A percentile compares a stretch with the other conserved stretches of the same genome.
Evolutionary conservation across 2,888 invertebrate genomes (phyloP).

Genomic region (Meta bourneti): DNA sequence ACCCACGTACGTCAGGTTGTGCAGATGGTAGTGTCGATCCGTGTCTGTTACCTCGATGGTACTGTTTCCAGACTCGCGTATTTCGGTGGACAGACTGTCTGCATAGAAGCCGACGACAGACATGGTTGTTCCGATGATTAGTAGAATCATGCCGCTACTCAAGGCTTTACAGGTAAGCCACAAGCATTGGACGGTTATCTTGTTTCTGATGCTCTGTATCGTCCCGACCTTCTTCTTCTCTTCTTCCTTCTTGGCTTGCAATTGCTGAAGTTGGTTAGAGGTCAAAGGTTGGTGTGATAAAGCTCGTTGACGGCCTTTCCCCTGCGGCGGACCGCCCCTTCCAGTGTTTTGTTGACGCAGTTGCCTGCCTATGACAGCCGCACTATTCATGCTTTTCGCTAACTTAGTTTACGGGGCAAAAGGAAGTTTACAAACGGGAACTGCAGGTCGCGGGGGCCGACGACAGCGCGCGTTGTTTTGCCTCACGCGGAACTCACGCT

Average conservation of each 20-base stretch:
- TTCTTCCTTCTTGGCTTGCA: slow-evolving; percentile 75
- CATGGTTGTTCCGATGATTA: slow-evolving; percentile 95
- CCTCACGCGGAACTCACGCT: no score
- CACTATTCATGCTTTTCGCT: slow-evolving; percentile 77
- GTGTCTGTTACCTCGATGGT: slow-evolving; percentile 79
- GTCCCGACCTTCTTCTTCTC: slow-evolving; percentile 76
- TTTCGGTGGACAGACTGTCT: slow-evolving; percentile 79
- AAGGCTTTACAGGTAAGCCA: slow-evolving; percentile 97
- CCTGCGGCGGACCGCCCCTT: slow-evolving; percentile 76
- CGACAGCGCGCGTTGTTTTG: no score
- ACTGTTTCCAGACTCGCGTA: slow-evolving; percentile 77
- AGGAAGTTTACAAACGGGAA: not conserved
- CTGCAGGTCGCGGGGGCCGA: not conserved
- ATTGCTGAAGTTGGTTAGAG: slow-evolving; percentile 71
- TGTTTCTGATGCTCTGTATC: slow-evolving; percentile 80
- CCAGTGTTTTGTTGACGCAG: slow-evolving; percentile 78
- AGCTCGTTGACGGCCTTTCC: slow-evolving; percentile 77
- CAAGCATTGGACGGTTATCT: slow-evolving; percentile 92
- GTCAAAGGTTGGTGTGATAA: slow-evolving; percentile 77
- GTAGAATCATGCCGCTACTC: slow-evolving; percentile 91
- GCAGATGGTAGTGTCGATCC: slow-evolving; percentile 84
- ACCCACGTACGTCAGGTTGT: slow-evolving; percentile 96
- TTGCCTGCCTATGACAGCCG: slow-evolving; percentile 78
- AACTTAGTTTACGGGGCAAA: not conserved
- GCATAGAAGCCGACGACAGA: slow-evolving; percentile 88